Percentiles rank a stretch among this genome's conserved stretches.
These are phyloP conservation scores for Thysanoteuthis rhombus DNA, from an alignment of 2,888 invertebrate genomes.

Conservation along the genomic window DNA sequence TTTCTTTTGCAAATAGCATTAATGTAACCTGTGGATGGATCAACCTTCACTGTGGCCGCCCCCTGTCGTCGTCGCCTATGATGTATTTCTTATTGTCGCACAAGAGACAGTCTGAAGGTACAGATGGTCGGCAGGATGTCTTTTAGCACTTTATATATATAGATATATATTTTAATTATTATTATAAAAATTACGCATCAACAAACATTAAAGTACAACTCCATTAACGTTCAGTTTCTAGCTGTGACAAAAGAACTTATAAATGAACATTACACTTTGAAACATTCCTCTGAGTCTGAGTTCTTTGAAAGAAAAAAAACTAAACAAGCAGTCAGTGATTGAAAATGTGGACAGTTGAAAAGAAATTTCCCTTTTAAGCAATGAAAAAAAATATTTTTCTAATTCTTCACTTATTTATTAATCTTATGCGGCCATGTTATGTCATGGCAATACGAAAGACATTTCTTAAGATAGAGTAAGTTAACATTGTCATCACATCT, in stretches of 20 bases:
- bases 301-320: not conserved
- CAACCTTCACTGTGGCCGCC: constrained; percentile 29
- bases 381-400: not conserved
- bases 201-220: constrained; percentile 17
- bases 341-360: not conserved
- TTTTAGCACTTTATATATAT: constrained; percentile 27
- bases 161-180: not conserved
- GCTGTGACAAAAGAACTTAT: constrained; percentile 20
- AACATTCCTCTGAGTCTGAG: not conserved
- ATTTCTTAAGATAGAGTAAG: no score
- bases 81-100: constrained; percentile 31
- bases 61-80: constrained; percentile 30
- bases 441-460: not conserved
- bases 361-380: not conserved
- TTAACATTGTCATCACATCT: not conserved
- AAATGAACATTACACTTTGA: constrained; percentile 25
- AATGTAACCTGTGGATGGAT: constrained; percentile 31
- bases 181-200: constrained; percentile 24
- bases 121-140: constrained; percentile 27
- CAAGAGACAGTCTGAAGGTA: constrained; percentile 32
- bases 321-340: not conserved
- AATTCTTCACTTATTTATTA: not conserved
- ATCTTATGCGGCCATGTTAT: not conserved
- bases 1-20: constrained; percentile 30
- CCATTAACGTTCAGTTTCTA: constrained; percentile 26